Evolutionary conservation across 1,140 invertebrate species (phyloP).

Genomic region (Drosophila kanapiae): DNA sequence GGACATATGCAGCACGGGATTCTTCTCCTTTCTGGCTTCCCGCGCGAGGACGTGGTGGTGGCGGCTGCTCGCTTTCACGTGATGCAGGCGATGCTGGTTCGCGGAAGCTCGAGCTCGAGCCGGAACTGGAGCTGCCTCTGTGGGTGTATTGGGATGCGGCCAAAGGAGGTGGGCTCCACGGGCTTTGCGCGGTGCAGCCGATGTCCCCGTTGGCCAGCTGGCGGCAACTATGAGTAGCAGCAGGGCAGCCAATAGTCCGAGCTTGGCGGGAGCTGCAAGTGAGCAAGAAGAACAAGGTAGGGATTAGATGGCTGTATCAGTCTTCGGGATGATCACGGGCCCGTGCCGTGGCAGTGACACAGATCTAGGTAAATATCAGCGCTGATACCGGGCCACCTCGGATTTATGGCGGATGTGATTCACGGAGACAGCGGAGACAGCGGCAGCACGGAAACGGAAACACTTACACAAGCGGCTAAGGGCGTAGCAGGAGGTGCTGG

Average conservation of each 20-base stretch:
- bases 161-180: conserved; percentile 40
- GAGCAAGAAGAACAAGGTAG: neutral
- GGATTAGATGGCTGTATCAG: too few species aligned
- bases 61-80: neutral
- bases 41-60: neutral
- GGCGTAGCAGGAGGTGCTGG: neutral
- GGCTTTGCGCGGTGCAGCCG: conserved; percentile 37
- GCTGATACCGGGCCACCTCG: neutral
- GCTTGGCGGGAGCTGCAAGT: conserved; percentile 35
- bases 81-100: neutral
- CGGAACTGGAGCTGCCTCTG: conserved; percentile 5
- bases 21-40: neutral
- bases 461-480: conserved; percentile 16
- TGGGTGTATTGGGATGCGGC: conserved; percentile 2
- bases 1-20: fast-evolving
- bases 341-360: conserved; percentile 8
- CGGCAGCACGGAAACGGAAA: neutral
- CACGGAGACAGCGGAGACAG: neutral
- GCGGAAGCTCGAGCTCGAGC: neutral
- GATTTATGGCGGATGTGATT: conserved; percentile 16
- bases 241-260: conserved; percentile 31
- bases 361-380: neutral
- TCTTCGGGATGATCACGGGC: neutral
- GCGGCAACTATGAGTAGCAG: conserved; percentile 35
- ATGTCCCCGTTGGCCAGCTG: conserved; percentile 16